phyloP scores from a whole-genome alignment of 1,140 invertebrate genomes.

The Drosophila kanapiae region DNA sequence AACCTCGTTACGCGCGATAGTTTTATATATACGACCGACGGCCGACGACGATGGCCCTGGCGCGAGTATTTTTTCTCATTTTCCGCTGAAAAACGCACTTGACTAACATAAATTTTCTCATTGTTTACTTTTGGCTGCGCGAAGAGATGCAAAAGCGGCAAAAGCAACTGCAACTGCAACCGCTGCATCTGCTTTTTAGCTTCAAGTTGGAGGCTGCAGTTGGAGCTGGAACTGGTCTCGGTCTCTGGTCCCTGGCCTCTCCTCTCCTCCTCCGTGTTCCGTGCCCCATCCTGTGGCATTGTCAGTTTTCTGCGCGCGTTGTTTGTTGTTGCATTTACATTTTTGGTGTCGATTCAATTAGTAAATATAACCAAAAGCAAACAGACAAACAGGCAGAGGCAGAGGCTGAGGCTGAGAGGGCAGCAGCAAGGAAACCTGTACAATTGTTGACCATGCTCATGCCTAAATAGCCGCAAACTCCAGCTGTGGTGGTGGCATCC shows the following conservation, averaged over 20 bases:
- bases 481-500: conserved; percentile 59
- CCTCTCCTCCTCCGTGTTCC: conserved; percentile 6
- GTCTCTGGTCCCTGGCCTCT: conserved; percentile 15
- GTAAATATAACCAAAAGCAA: conserved; percentile 85
- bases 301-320: conserved; percentile 64
- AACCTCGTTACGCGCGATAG: conserved; percentile 71
- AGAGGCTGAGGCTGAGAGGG: conserved; percentile 3
- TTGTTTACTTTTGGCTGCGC: conserved; percentile 68
- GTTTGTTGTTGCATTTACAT: conserved; percentile 84
- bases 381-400: conserved; percentile 61
- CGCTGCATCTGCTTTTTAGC: conserved; percentile 56
- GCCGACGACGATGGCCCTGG: background rate
- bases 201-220: conserved; percentile 17
- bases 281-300: conserved; percentile 49
- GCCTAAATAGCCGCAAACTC: conserved; percentile 73
- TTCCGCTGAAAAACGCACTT: conserved; percentile 81
- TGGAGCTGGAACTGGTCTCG: conserved; percentile 64
- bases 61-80: conserved; percentile 74
- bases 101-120: conserved; percentile 84
- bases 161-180: conserved; percentile 38
- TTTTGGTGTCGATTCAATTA: conserved; percentile 85
- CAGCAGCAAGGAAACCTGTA: conserved; percentile 67
- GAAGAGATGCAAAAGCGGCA: conserved; percentile 35
- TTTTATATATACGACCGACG: conserved; percentile 51
- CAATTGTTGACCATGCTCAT: conserved; percentile 82